Base-by-base conservation (phyloP, 2,888 invertebrate species). In the Thymelicus lineola region DNA sequence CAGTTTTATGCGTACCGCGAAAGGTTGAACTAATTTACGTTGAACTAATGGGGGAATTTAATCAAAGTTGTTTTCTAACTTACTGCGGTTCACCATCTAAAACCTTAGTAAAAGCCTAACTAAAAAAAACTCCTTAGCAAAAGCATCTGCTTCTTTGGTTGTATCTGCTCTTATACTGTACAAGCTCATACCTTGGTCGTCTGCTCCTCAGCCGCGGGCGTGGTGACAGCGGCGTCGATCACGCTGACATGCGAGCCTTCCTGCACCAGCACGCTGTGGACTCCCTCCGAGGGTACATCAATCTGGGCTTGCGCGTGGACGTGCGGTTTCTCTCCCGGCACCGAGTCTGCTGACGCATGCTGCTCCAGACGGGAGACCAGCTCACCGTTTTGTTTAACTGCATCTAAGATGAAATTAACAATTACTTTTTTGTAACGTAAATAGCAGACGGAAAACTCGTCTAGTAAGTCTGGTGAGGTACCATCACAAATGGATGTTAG, bases 241-340 rank as follows among this genome's bases (percentile, higher is more conserved):
- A 89, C 85, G 75, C 86, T 88, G 42, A 91, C 79, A 14, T 89
- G 88, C 0, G 79, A 67, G 20, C 89, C 91, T 17, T 94, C 91
- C 72, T 95, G 94, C 2, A 90, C 86, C 7, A 94, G 75, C 53
- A 93, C 92, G 57, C 90, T 89, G 77, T 95, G 95, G 14, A 95
- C 91, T 7, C 94, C 95, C 74, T 94, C 90, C 0, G 91, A 82
- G 0, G 95, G 95, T 55, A 95, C 90, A 70, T 95, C 95, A 12
- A 95, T 83, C 72, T 95, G 94, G 0, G 95, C 90, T 71, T 93
- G 91, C 0, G 94, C 87, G 73, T 92, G 94, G 0, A 94, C 86
- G 0, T 81, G 83, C 0, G 94, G 94, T 53, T 87, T 86, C 68
- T 90, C 89, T 0, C 88, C 91, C 0, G 89, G 86, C 0, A 75